Evolutionary conservation across 2,113 vertebrate genomes (phyloP), one percentile per base, ranked within the genome.

Genomic region (Oryzias curvinotus): DNA sequence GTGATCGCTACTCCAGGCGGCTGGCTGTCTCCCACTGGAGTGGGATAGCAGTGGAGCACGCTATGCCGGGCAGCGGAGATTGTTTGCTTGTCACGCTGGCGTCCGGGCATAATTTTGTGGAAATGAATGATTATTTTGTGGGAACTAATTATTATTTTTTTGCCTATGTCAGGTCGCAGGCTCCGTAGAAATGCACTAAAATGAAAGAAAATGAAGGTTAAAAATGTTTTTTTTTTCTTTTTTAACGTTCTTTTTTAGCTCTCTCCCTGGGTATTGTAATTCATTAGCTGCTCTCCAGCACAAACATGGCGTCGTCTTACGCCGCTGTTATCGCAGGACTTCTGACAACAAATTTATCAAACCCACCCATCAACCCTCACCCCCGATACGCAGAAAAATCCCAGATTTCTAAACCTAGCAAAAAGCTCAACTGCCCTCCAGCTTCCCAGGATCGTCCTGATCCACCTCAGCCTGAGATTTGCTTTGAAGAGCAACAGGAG

Each of bases 401-500:
- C 5, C 5, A 10, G 43, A 50, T 45, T 46, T 61, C 58, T 2
- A 57, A 67, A 66, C 45, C 56, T n/a, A 43, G 19, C 19, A 49
- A 57, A 25, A 17, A 47, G 6, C 36, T 5, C 12, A 55, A 14
- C 28, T 30, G 0, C 49, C 54, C 65, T 46, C 70, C 59, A 12
- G 50, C 51, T 49, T 56, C 4, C 0, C 36, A 62, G 44, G 57
- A 0, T 6, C 65, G 30, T 2, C 53, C 66, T 45, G 51, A 25
- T 6, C 5, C 71, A 2, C 57, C 49, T 0, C 84, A 85, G 57
- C 57, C 57, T 47, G 50, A 64, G 30, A 73, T 52, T 13, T 52
- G 46, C 5, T 77, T 75, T 5, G 82, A 91, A 0, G 88, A 91
- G 67, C 80, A 81, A n/a, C 84, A 89, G 81, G 90, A 91, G 69